A percentile compares a stretch with the other conserved stretches of the same genome.
Conservation (phyloP, 2,797 vertebrate species). For the Apogon talboti region DNA sequence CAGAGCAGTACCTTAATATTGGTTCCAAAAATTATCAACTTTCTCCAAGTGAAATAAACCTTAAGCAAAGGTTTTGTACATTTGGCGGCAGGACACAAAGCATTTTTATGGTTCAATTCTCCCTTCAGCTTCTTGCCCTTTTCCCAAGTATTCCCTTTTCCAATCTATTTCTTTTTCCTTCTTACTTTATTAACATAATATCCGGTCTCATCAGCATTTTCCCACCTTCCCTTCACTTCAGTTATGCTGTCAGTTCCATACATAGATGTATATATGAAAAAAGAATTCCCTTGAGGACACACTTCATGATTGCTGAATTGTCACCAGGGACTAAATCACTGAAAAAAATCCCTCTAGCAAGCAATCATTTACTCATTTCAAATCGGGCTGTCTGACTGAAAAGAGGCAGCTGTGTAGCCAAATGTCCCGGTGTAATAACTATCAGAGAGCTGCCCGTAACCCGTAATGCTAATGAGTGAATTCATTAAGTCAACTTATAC, state of each 20-base stretch:
- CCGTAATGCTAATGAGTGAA: conserved; percentile 11
- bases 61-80: background rate
- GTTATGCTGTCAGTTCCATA: background rate
- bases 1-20: too few relatives aligned
- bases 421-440: conserved; percentile 26
- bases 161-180: conserved; percentile 27
- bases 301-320: conserved; percentile 4
- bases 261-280: conserved; percentile 5
- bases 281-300: background rate
- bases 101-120: conserved; percentile 31
- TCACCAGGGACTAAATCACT: conserved; percentile 15
- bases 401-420: conserved; percentile 7
- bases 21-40: too few relatives aligned
- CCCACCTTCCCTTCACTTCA: background rate
- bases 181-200: conserved; percentile 30
- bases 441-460: conserved; percentile 8
- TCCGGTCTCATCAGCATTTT: conserved; percentile 40
- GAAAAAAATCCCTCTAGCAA: conserved; percentile 10
- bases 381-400: conserved; percentile 9
- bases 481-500: conserved; percentile 19
- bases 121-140: conserved; percentile 14
- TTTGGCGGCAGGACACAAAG: conserved; percentile 14
- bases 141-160: conserved; percentile 8
- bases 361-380: conserved; percentile 35
- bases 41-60: background rate